Conservation (phyloP, 2,888 invertebrate species). For the Anoncus sp. region DNA sequence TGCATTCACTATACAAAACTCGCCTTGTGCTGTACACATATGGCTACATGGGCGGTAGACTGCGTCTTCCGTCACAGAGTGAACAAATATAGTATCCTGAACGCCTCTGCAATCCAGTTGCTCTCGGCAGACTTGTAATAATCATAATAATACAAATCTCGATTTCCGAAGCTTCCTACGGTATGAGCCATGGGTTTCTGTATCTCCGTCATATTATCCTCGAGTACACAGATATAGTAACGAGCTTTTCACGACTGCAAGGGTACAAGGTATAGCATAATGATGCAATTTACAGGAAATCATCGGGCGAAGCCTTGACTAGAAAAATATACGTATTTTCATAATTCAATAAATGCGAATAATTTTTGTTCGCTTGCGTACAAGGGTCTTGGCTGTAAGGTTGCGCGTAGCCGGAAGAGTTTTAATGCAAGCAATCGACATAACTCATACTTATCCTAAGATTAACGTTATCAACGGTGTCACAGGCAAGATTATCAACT, state of each 20-base stretch:
- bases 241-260: neutral
- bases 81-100: conserved; percentile 28
- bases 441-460: neutral
- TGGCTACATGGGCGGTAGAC: conserved; percentile 10
- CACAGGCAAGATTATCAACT: neutral
- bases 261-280: conserved; percentile 18
- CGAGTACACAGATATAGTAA: neutral
- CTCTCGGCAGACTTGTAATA: conserved; percentile 27
- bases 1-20: neutral
- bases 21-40: neutral
- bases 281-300: conserved; percentile 33
- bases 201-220: conserved; percentile 1
- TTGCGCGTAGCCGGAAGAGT: conserved; percentile 12
- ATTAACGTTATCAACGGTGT: conserved; percentile 5
- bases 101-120: conserved; percentile 41
- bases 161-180: conserved; percentile 7
- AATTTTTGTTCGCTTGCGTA: neutral
- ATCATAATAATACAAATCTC: conserved; percentile 28
- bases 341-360: conserved; percentile 40
- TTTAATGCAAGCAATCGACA: neutral
- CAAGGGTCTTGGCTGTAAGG: conserved; percentile 23
- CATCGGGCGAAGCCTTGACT: conserved; percentile 27
- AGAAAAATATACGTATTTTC: conserved; percentile 42
- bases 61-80: conserved; percentile 26
- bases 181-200: neutral